These are phyloP conservation scores for Sebastes oblongus DNA, from an alignment of 2,797 vertebrate species.

Conservation along the genomic window DNA sequence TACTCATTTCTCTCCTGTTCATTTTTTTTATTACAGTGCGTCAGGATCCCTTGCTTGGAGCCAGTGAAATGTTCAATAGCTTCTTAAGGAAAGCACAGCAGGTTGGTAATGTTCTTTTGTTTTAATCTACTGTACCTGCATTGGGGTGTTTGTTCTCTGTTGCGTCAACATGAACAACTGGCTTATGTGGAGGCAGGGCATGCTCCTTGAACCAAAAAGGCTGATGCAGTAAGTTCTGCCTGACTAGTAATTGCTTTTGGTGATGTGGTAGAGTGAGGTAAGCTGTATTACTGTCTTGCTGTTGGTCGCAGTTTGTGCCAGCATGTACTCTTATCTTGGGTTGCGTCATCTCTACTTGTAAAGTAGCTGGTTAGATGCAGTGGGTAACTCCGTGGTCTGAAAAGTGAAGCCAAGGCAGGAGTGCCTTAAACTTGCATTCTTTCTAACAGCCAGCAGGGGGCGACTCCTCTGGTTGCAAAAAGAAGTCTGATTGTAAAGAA, in stretches of 20 bases:
- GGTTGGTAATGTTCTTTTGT: constrained; percentile 75
- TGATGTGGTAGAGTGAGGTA: constrained; percentile 20
- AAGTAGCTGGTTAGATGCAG: not conserved
- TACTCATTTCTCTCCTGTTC: not conserved
- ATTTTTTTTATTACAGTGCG: constrained; percentile 82
- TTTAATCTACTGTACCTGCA: not conserved
- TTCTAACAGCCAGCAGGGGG: no score
- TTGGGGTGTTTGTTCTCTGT: not conserved
- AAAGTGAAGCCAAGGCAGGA: no score
- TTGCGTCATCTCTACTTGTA: constrained; percentile 6
- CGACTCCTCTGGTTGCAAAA: no score
- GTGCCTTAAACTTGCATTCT: no score
- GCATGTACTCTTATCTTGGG: not conserved
- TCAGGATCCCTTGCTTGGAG: constrained; percentile 92
- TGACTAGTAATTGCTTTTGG: constrained; percentile 35
- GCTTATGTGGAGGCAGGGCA: not conserved
- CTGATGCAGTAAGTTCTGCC: constrained; percentile 21
- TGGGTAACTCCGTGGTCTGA: no score
- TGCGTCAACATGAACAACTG: not conserved
- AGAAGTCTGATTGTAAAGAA: no score
- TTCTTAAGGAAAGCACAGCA: constrained; percentile 97
- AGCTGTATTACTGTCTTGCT: not conserved
- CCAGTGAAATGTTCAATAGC: constrained; percentile 96
- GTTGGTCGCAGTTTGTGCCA: not conserved
- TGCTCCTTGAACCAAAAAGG: constrained; percentile 11